Conservation (phyloP, 2,888 invertebrate species). For the Boloria euphrosyne region DNA sequence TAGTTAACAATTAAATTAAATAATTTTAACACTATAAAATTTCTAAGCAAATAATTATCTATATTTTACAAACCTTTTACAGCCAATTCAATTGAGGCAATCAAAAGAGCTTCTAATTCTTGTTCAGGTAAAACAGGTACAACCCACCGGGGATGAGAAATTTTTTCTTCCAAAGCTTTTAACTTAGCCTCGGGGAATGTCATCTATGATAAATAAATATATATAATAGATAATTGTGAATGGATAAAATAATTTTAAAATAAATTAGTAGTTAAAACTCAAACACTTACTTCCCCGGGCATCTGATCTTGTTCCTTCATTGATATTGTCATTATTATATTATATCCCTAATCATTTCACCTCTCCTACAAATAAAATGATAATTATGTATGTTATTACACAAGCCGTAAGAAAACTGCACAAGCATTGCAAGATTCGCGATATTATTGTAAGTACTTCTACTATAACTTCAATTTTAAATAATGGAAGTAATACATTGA, state of each 20-base stretch:
- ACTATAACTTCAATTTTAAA: slow-evolving; percentile 4
- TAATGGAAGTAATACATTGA: not conserved
- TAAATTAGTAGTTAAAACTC: too few species aligned
- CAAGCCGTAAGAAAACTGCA: not conserved
- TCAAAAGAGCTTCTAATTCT: slow-evolving; percentile 94
- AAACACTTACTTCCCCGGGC: slow-evolving; percentile 71
- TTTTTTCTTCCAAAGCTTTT: slow-evolving; percentile 95
- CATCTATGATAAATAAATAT: slow-evolving; percentile 53
- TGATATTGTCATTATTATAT: slow-evolving; percentile 79
- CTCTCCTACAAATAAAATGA: slow-evolving; percentile 37
- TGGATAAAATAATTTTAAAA: not conserved
- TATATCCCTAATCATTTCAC: slow-evolving; percentile 70
- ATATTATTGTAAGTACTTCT: slow-evolving; percentile 28
- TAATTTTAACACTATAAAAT: slow-evolving; percentile 9
- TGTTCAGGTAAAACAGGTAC: slow-evolving; percentile 98
- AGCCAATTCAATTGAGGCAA: slow-evolving; percentile 94
- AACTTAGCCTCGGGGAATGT: slow-evolving; percentile 93
- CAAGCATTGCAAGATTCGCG: slow-evolving; percentile 1
- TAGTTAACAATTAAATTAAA: slow-evolving; percentile 54
- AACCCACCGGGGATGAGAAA: slow-evolving; percentile 97
- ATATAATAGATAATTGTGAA: slow-evolving; percentile 7
- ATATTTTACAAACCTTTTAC: slow-evolving; percentile 84
- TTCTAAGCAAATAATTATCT: slow-evolving; percentile 7
- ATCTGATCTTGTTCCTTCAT: slow-evolving; percentile 79
- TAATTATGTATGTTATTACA: slow-evolving; percentile 8